Base-by-base conservation (phyloP, 2,113 vertebrate species). In the Labeo catla region DNA sequence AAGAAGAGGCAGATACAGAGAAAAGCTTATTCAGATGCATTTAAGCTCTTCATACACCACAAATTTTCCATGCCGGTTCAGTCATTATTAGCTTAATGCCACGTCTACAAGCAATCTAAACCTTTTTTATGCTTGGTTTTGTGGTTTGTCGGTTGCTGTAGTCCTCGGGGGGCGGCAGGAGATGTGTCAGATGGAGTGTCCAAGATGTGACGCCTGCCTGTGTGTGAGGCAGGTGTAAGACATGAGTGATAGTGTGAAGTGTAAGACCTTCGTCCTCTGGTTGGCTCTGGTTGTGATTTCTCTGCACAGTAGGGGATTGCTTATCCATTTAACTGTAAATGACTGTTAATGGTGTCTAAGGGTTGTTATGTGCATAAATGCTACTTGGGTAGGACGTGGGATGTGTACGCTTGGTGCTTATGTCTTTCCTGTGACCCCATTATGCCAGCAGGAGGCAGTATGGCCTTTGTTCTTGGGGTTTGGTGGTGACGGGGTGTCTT, bases 351-450 rank as follows among this genome's bases (percentile, higher is more conserved):
- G 79, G 13, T 19, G 54, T 23, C 36, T 36, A 43, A 61, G 4
- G 8, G 28, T 19, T 77, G 16, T 34, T 19, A 1, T 61, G 16
- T 15, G 8, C 2, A 0, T 28, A 0, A n/a, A 8, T 36, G 45
- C 39, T 66, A 21, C 21, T 61, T n/a, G 13, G 21, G n/a, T 50
- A 66, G 21, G 10, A 28, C 28, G 19, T 61, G 11, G 65, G 15
- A 36, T 82, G 63, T 61, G 57, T 9, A 61, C 0, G 19, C 8
- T 74, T 36, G 70, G 84, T 82, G 66, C 84, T 34, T 85, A 80
- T 86, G 83, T 73, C 80, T 93, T 91, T 94, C 92, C 84, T 84
- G 90, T 96, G 95, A 96, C 95, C 95, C 96, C 95, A 96, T 97
- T 96, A 95, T 94, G 94, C 93, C 94, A 94, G 91, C 89, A 91